Evolutionary conservation across 1,140 invertebrate genomes (phyloP), one percentile per base, ranked within the genome.

Genomic region (Dendroctonus ponderosae): DNA sequence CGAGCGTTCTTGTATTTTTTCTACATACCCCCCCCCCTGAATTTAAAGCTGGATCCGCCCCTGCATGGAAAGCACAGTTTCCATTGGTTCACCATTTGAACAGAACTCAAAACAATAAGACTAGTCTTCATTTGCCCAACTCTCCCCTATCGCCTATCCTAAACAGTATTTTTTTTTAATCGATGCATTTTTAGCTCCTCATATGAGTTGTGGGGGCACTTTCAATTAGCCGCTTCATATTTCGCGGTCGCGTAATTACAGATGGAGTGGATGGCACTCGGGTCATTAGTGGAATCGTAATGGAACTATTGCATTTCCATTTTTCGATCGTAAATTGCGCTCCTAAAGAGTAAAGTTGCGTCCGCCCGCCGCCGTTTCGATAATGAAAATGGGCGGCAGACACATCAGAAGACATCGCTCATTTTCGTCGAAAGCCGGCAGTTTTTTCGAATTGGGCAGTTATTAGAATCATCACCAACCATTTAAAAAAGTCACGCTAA

Each of bases 301-400:
- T 58, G 54, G n/a, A 58, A 58, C 41, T 9, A 37, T n/a, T 41
- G 9, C 39, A 56, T 56, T 56, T 56, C 53, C 53, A 56, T 56
- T 56, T 56, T 56, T 56, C 53, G 53, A 41, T 56, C 53, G 53
- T 56, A 56, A 56, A 56, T 11, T 38, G 7, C 7, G 9, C 26
- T 9, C 8, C 7, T 56, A 56, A 39, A 56, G 15, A 56, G 53
- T 41, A 26, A 3, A 26, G 26, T 26, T 1, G 26, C 26, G 26
- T 26, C 26, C 26, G 26, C 26, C n/a, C 5, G n/a, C n/a, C 50
- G 50, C 15, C 26, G 26, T 26, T 26, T 9, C 50, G 15, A 12
- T 52, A 52, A 56, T 56, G 53, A 56, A 56, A 56, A 56, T 15
- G 38, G 53, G 53, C 53, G 53, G 50, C 50, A 15, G 8, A n/a